phyloP scores from a whole-genome alignment of 2,113 vertebrate genomes.

The Benthochromis sp. region DNA sequence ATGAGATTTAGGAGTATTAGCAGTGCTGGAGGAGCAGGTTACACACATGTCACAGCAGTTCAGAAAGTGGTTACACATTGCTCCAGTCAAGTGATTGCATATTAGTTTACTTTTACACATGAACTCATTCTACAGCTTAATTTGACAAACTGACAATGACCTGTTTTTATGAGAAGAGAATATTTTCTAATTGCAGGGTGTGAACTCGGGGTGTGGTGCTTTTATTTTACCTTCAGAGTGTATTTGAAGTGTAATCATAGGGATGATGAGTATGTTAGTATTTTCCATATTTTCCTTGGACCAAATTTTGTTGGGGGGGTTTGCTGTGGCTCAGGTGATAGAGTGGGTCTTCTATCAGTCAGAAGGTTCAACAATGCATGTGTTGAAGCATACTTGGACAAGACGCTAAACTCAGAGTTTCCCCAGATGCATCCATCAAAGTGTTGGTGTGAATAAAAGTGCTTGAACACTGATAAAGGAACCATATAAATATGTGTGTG shows the following conservation, averaged over 20 bases:
- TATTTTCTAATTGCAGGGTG: neutral
- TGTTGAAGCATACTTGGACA: neutral
- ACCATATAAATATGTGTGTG: neutral
- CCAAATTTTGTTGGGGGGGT: neutral
- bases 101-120: neutral
- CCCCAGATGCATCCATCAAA: neutral
- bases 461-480: neutral
- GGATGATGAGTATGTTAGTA: neutral
- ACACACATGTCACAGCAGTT: neutral
- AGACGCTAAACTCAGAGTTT: neutral
- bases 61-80: neutral
- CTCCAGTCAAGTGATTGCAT: neutral
- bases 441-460: neutral
- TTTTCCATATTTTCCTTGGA: neutral
- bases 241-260: neutral
- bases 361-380: neutral
- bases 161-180: neutral
- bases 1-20: neutral
- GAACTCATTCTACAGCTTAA: neutral
- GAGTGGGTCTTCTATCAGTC: neutral
- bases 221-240: neutral
- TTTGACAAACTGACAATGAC: neutral
- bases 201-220: neutral
- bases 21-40: neutral
- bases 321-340: neutral